Base-by-base conservation (phyloP, 2,888 invertebrate species). In the Lithodes maja region DNA sequence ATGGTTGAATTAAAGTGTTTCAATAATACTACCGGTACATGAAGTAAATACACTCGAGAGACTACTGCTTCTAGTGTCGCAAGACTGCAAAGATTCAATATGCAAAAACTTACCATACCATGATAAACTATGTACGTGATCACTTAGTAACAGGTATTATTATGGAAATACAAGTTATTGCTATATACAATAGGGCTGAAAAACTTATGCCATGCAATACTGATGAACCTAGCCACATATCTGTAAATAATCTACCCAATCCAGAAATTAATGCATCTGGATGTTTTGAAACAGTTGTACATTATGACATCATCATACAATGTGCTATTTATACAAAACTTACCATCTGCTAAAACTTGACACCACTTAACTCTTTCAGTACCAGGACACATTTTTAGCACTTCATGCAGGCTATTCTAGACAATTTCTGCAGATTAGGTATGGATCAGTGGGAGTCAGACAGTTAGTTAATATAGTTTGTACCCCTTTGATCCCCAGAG, bases 331-430 rank as follows among this genome's bases (percentile, higher is more conserved):
- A 17, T 71, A 71, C 12, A 71, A 71, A 71, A 71, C 17, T 71
- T 71, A 17, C 71, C 15, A 17, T 71, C 17, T 71, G 5, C 17
- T 17, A 71, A 1, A 71, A n/a, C 17, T 71, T n/a, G 12, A n/a
- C 71, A 71, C 7, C 15, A 61, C 78, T 85, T 49, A 54, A 84
- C 49, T 78, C 61, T 77, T 85, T 78, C 2, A 77, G 33, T 33
- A 33, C 33, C 33, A 33, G 33, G 33, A 33, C 33, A 33, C 33
- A 33, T 33, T 33, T 33, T 33, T 33, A 33, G 33, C 33, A 33
- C 33, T 33, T 33, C 33, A 33, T 33, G 0, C 33, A 33, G 33
- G 33, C 33, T 33, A 33, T 33, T 33, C 33, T 33, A 33, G 33
- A 33, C 33, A 33, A 33, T 33, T 33, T 33, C 33, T 33, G 33